Evolutionary conservation across 2,888 invertebrate species (phyloP).

Genomic region (Cerastis rubricosa): DNA sequence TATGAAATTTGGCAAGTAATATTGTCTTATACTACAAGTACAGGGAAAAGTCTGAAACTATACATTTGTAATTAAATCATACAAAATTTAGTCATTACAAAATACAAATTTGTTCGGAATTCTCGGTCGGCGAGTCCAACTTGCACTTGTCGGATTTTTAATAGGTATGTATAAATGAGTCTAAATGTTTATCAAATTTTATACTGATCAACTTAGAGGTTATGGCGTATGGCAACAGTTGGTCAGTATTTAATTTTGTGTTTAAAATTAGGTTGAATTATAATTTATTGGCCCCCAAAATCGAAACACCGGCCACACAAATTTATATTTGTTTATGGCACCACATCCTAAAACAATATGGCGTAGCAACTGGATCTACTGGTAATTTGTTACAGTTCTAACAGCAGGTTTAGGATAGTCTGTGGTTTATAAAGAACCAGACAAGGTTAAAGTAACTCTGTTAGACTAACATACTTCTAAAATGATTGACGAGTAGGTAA

Average conservation of each 20-base stretch:
- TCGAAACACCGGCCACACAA: neutral
- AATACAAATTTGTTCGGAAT: no score
- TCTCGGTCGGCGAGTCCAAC: no score
- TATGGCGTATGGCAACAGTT: neutral
- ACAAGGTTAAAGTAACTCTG: slow-evolving; percentile 5
- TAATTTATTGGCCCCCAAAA: neutral
- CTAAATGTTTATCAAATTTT: neutral
- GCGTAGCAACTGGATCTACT: neutral
- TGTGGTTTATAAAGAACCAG: neutral
- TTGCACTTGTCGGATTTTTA: no score
- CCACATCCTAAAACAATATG: neutral
- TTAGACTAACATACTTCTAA: neutral
- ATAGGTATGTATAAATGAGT: neutral
- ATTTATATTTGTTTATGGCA: neutral
- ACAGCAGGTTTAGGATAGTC: neutral
- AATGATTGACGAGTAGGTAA: slow-evolving; percentile 16
- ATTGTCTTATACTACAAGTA: no score
- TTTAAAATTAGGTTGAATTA: neutral
- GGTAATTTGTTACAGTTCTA: neutral
- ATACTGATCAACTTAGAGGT: neutral
- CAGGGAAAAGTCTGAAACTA: no score
- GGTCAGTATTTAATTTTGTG: neutral
- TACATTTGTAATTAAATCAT: no score
- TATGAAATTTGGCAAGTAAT: no score
- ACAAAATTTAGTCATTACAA: no score